Evolutionary conservation across 2,113 vertebrate genomes (phyloP).

Genomic region (Sialia sialis): DNA sequence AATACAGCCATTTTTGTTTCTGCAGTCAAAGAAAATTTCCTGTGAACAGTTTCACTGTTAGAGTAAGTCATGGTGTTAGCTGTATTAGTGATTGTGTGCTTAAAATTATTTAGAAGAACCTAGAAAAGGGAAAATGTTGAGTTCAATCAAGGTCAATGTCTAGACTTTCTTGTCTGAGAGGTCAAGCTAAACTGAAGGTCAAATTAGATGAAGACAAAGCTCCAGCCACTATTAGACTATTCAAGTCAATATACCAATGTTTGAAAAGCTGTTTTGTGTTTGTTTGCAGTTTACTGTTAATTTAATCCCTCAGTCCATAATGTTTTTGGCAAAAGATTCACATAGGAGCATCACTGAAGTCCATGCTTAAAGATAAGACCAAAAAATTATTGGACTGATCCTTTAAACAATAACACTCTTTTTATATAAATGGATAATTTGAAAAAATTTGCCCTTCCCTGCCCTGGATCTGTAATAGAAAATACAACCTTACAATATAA

Average conservation of each 20-base stretch:
- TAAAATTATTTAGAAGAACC: neutral
- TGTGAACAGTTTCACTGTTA: neutral
- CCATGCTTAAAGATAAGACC: neutral
- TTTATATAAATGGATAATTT: neutral
- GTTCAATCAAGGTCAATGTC: constrained; percentile 67
- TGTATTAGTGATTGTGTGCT: neutral
- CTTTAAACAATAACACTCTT: neutral
- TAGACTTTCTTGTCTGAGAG: constrained; percentile 56
- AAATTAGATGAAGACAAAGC: constrained; percentile 11
- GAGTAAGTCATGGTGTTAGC: neutral
- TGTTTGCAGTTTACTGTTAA: constrained; percentile 29
- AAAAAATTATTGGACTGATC: neutral
- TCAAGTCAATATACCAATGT: neutral
- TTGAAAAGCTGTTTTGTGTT: constrained; percentile 13
- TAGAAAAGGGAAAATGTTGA: neutral
- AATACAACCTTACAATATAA: neutral
- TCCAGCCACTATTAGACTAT: neutral
- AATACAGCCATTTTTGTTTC: neutral
- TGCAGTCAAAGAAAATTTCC: neutral
- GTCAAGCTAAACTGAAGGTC: constrained; percentile 52
- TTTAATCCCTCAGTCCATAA: constrained; percentile 20
- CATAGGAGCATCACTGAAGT: neutral
- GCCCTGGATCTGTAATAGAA: neutral
- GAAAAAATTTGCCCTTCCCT: neutral
- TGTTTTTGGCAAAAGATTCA: neutral